A percentile compares a stretch with the other conserved stretches of the same genome.
Conservation (phyloP, 2,113 vertebrate genomes). For the Elaphurus davidianus region DNA sequence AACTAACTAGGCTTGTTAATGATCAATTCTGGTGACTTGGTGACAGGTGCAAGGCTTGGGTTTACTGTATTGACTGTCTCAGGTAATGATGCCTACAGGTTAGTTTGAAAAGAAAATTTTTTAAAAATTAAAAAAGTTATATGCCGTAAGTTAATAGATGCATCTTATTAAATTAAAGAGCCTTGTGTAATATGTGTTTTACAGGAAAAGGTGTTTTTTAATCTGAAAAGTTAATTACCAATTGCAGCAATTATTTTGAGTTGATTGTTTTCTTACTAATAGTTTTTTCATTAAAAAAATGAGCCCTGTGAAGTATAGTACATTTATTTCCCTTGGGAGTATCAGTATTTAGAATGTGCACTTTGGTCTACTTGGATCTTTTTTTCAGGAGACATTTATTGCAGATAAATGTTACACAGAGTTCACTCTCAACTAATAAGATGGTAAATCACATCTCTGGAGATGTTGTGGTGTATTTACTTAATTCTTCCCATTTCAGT, state of each 20-base stretch:
- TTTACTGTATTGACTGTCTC: background rate
- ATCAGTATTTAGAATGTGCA: conserved; percentile 42
- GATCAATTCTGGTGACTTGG: background rate
- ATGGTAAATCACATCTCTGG: conserved; percentile 54
- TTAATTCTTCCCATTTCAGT: conserved; percentile 28
- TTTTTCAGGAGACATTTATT: conserved; percentile 15
- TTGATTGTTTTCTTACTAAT: conserved; percentile 7
- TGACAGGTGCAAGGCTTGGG: conserved; percentile 1
- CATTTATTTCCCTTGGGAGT: conserved; percentile 24
- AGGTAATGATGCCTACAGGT: background rate
- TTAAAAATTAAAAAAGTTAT: background rate
- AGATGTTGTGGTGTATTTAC: conserved; percentile 37
- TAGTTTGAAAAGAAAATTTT: background rate
- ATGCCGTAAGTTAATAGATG: background rate
- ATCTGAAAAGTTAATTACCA: conserved; percentile 36
- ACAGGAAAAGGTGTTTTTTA: background rate
- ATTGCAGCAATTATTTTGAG: conserved; percentile 29
- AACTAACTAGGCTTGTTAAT: conserved; percentile 47
- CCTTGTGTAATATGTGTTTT: background rate
- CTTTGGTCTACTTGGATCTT: conserved; percentile 32
- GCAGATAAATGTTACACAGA: conserved; percentile 52
- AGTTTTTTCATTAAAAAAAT: conserved; percentile 46
- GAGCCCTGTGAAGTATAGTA: background rate
- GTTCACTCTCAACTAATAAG: conserved; percentile 58
- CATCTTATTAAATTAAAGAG: background rate